Evolutionary conservation across 2,888 invertebrate genomes (phyloP).

Genomic region (Diarsia rubi): DNA sequence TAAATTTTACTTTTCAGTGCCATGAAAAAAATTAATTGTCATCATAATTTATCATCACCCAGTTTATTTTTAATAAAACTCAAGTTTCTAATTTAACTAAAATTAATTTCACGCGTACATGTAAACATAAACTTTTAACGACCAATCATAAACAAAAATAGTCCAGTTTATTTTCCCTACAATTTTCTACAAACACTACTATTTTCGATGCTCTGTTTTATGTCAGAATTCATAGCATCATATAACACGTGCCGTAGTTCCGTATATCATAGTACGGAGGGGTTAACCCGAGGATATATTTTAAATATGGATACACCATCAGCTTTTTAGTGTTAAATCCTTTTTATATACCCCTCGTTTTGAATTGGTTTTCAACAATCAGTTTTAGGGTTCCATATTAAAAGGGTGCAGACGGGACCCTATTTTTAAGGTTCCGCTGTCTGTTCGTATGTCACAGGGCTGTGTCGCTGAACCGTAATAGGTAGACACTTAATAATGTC

Average conservation of each 20-base stretch:
- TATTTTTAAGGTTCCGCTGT: neutral
- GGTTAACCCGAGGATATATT: slow-evolving; percentile 80
- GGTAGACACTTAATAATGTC: neutral
- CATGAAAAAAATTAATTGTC: neutral
- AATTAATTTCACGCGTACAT: slow-evolving; percentile 29
- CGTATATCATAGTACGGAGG: slow-evolving; percentile 82
- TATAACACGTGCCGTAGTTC: slow-evolving; percentile 81
- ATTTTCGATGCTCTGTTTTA: slow-evolving; percentile 75
- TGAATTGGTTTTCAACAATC: slow-evolving; percentile 86
- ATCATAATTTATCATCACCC: neutral
- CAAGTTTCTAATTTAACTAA: neutral
- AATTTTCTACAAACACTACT: slow-evolving; percentile 31
- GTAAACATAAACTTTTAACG: slow-evolving; percentile 66
- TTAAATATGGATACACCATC: slow-evolving; percentile 83
- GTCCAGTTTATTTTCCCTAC: slow-evolving; percentile 31
- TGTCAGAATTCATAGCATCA: slow-evolving; percentile 79
- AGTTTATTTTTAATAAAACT: slow-evolving; percentile 3
- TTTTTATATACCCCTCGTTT: slow-evolving; percentile 78
- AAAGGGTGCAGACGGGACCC: no score
- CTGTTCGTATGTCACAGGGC: neutral
- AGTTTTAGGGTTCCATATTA: slow-evolving; percentile 52
- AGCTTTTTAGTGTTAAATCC: slow-evolving; percentile 77
- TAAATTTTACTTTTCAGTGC: no score
- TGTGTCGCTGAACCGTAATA: neutral
- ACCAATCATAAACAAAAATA: slow-evolving; percentile 69